Percentiles rank a stretch among this genome's conserved stretches.
Evolutionary conservation across 2,888 invertebrate genomes (phyloP).

Genomic region (Tipula unca): DNA sequence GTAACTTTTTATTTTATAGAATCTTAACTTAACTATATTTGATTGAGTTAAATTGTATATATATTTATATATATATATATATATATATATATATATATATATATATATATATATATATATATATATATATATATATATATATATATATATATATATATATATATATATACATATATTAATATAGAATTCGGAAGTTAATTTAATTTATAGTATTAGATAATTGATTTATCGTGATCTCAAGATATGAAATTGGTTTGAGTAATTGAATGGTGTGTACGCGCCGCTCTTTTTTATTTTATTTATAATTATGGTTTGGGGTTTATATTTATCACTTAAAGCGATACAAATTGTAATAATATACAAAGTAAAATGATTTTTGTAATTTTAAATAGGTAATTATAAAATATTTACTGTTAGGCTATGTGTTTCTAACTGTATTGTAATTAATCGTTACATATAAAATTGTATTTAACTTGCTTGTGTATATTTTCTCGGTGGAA

Average conservation of each 20-base stretch:
- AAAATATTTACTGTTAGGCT: not conserved
- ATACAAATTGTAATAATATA: not conserved
- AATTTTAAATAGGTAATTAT: not conserved
- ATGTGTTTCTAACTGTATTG: not conserved
- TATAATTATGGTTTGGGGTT: not conserved
- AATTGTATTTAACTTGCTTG: not conserved
- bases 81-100: too few relatives aligned
- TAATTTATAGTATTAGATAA: not conserved
- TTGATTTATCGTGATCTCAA: not conserved
- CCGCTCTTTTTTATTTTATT: not conserved
- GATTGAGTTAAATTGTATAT: not conserved
- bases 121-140: too few relatives aligned
- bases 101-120: too few relatives aligned
- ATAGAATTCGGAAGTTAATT: not conserved
- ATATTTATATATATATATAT: too few relatives aligned
- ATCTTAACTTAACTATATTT: not conserved
- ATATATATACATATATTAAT: too few relatives aligned
- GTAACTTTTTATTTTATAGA: not conserved
- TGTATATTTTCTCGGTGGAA: too few relatives aligned
- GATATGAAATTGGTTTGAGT: not conserved
- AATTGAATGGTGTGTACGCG: not conserved
- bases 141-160: too few relatives aligned
- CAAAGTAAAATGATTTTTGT: not conserved
- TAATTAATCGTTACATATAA: not conserved
- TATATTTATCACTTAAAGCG: not conserved